These are phyloP conservation scores for Trinectes maculatus DNA, from an alignment of 2,113 vertebrate genomes.

Conservation along the genomic window DNA sequence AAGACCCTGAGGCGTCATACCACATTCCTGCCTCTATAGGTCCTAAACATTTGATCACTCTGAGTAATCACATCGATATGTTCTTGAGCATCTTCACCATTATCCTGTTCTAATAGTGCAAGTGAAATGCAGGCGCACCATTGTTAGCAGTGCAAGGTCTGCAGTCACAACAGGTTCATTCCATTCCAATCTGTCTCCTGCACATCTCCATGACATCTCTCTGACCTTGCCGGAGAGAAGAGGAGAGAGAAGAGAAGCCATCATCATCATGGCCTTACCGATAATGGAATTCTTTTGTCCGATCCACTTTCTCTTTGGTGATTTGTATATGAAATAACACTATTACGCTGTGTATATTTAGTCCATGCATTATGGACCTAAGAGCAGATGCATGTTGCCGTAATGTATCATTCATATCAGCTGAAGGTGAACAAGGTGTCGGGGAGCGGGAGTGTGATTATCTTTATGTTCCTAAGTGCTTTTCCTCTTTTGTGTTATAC, in stretches of 20 bases:
- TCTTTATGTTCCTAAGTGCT: conserved; percentile 12
- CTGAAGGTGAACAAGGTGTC: conserved; percentile 38
- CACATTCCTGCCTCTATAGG: conserved; percentile 50
- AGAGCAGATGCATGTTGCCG: conserved; percentile 4
- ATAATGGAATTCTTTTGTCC: conserved; percentile 70
- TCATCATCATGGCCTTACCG: conserved; percentile 63
- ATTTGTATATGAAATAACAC: conserved; percentile 45
- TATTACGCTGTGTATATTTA: conserved; percentile 41
- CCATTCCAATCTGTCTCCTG: conserved; percentile 45
- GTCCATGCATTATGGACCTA: conserved; percentile 14
- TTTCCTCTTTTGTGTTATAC: not conserved
- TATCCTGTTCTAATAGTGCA: not conserved
- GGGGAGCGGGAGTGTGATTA: conserved; percentile 2
- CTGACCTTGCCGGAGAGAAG: conserved; percentile 48
- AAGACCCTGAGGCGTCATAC: conserved; percentile 29
- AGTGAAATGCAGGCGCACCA: not conserved
- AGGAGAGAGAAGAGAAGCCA: conserved; percentile 42
- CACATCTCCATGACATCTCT: conserved; percentile 29
- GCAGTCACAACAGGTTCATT: conserved; percentile 39
- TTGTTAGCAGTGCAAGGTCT: not conserved
- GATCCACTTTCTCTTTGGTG: conserved; percentile 53
- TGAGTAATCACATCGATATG: conserved; percentile 19
- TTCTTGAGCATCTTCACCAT: conserved; percentile 19
- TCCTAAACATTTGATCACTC: conserved; percentile 49
- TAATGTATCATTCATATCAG: conserved; percentile 46